Conservation (phyloP, 2,797 vertebrate species). For the Ciconia nigra region DNA sequence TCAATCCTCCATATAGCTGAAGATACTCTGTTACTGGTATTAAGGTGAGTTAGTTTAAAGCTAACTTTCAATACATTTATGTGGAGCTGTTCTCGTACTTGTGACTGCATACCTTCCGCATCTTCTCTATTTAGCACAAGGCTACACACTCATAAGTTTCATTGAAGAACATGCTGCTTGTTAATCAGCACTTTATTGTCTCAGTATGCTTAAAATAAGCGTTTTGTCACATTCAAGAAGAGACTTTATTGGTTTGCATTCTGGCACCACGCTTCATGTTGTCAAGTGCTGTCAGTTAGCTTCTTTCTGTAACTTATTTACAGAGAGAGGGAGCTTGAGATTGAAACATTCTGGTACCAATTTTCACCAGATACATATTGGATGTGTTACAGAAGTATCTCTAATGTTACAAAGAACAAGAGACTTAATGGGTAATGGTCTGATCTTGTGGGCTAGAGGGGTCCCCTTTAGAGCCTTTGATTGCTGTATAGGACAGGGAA, state of each 20-base stretch:
- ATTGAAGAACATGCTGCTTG: conserved; percentile 36
- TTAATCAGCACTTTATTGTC: conserved; percentile 56
- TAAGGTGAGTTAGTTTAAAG: background rate
- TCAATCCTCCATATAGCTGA: background rate
- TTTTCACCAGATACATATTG: background rate
- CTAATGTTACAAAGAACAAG: background rate
- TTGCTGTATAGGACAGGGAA: background rate
- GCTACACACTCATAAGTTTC: background rate
- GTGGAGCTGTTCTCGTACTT: background rate
- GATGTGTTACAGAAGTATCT: background rate
- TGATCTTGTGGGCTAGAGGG: background rate
- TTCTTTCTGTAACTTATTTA: conserved; percentile 28
- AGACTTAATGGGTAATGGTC: background rate
- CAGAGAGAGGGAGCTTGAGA: background rate
- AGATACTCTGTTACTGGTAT: background rate
- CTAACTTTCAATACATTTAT: background rate
- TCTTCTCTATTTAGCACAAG: background rate
- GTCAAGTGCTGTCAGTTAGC: conserved; percentile 59
- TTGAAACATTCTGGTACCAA: conserved; percentile 41
- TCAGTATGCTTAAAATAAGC: conserved; percentile 59
- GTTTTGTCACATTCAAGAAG: conserved; percentile 42
- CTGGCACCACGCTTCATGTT: conserved; percentile 3
- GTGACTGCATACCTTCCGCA: background rate
- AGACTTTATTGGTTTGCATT: conserved; percentile 48
- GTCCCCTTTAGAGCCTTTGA: background rate